These are phyloP conservation scores for Bombylius major DNA, from an alignment of 2,888 invertebrate species.

Conservation along the genomic window DNA sequence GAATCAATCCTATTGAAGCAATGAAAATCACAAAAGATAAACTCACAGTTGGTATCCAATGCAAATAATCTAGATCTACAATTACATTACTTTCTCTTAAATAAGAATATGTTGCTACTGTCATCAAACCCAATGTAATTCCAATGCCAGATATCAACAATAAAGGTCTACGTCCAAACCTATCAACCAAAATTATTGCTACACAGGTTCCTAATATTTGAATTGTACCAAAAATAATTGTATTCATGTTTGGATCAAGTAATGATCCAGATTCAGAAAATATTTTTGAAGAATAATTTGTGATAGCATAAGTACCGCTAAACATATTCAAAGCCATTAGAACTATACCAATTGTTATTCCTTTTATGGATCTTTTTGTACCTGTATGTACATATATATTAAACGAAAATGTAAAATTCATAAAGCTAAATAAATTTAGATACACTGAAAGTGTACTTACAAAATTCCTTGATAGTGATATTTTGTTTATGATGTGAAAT, in stretches of 20 bases:
- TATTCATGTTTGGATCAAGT: constrained; percentile 27
- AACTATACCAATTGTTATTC: constrained; percentile 19
- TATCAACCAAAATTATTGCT: constrained; percentile 27
- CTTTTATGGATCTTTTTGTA: constrained; percentile 22
- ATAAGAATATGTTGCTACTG: constrained; percentile 24
- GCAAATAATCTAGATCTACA: constrained; percentile 17
- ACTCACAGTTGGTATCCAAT: constrained; percentile 26
- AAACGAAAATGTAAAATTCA: too few relatives aligned
- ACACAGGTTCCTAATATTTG: constrained; percentile 28
- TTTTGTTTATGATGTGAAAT: too few relatives aligned
- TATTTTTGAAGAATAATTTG: constrained; percentile 31
- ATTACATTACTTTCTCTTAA: constrained; percentile 7
- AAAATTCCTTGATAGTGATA: too few relatives aligned
- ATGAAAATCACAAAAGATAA: constrained; percentile 27
- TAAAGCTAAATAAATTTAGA: too few relatives aligned
- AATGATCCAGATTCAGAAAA: constrained; percentile 24
- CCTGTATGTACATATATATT: constrained; percentile 17
- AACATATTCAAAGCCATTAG: constrained; percentile 24
- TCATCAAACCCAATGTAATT: constrained; percentile 21
- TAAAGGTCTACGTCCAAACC: constrained; percentile 26
- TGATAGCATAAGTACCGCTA: constrained; percentile 27
- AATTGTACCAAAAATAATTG: constrained; percentile 27
- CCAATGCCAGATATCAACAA: constrained; percentile 26
- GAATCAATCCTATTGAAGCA: constrained; percentile 26
- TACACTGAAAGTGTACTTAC: too few relatives aligned